Base-by-base conservation (phyloP, 2,888 invertebrate species). In the Ophion ventricosus region DNA sequence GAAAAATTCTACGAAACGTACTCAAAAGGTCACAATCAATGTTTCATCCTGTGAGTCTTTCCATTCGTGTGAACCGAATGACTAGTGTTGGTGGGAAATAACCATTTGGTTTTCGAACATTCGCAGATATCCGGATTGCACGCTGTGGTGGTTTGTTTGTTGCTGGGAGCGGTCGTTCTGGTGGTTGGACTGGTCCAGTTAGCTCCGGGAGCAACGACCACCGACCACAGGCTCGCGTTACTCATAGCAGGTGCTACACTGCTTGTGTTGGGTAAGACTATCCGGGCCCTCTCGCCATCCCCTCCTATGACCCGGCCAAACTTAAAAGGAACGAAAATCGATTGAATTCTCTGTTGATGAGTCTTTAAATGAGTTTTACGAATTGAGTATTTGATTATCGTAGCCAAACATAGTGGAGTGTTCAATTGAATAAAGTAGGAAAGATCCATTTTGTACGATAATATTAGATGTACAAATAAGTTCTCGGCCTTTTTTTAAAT, bases 131-230 rank as follows among this genome's bases (percentile, higher is more conserved):
- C 96, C 63, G 95, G 96, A 54, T 95, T 97, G 23, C 96, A 97
- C 93, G 95, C 96, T 83, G 95, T 96, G 87, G 97, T 97, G 87
- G 96, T 97, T 70, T 96, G 96, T 66, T 94, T 97, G 86, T 95
- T 97, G 85, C 94, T 97, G 88, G 97, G 97, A 84, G 96, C 96
- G 89, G 96, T 97, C 90, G 95, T 97, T 85, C 94, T 97, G 90
- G 96, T 97, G 86, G 97, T 97, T 90, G 97, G 97, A 78, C 93
- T 97, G 92, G 97, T 97, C 88, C 97, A 97, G 94, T 94, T 97
- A 89, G 96, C 96, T 29, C 97, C 97, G 23, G 96, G 96, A 61
- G 97, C 97, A 26, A 96, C 96, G 90, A 96, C 96, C 64, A 96
- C 96, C 14, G 96, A 96, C 90, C 96, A 97, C 92, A 95, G 96